A percentile compares a stretch with the other conserved stretches of the same genome.
These are phyloP conservation scores for Andrena fulva DNA, from an alignment of 2,888 invertebrate genomes.

Conservation along the genomic window DNA sequence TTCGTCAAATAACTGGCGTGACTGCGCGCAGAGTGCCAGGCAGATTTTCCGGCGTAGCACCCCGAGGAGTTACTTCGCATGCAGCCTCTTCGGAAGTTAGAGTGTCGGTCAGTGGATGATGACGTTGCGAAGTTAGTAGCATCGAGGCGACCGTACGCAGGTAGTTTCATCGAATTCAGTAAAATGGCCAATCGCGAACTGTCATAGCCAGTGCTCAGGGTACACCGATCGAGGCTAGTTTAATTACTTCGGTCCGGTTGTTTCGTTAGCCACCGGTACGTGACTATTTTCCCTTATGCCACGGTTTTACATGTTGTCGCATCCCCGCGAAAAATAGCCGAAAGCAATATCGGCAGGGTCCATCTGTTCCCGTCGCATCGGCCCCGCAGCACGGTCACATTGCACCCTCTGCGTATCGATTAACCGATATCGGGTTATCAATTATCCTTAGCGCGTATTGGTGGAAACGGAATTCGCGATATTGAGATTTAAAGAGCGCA, in stretches of 20 bases:
- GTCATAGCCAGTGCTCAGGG: constrained; percentile 29
- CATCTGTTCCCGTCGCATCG: background rate
- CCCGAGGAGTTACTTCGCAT: background rate
- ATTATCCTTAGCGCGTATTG: constrained; percentile 41
- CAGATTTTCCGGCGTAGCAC: background rate
- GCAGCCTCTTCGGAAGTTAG: no score
- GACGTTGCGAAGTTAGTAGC: no score
- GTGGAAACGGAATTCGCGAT: background rate
- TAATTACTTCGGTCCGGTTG: constrained; percentile 45
- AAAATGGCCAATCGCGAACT: constrained; percentile 45
- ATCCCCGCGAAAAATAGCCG: constrained; percentile 32
- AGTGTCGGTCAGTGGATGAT: no score
- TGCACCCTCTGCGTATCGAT: constrained; percentile 28
- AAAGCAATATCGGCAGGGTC: constrained; percentile 14
- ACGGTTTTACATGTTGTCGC: constrained; percentile 25
- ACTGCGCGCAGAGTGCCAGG: background rate
- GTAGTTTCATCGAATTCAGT: constrained; percentile 32
- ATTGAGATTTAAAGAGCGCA: constrained; percentile 25
- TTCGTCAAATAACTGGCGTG: background rate
- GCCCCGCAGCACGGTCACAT: background rate
- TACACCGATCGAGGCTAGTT: constrained; percentile 19
- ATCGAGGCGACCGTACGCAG: background rate
- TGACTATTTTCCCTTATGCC: constrained; percentile 35
- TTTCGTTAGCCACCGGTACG: constrained; percentile 37
- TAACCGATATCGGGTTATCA: constrained; percentile 51